Conservation (phyloP, 2,797 vertebrate species). For the Mormyrus hasselquistii region DNA sequence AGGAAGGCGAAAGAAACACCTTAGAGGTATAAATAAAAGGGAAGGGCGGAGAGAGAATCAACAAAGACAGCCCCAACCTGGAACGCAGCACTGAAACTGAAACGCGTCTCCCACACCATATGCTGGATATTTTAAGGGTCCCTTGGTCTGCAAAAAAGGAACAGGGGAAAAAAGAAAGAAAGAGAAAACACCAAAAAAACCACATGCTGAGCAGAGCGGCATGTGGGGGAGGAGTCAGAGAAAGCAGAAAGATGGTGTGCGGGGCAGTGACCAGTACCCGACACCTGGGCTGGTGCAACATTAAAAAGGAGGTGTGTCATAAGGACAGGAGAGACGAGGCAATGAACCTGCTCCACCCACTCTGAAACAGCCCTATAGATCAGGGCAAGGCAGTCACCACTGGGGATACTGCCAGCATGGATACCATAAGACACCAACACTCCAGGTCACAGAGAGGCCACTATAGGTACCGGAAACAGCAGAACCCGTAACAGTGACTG, state of each 20-base stretch:
- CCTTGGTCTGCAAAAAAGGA: background rate
- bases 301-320: background rate
- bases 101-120: background rate
- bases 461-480: background rate
- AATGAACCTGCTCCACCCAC: background rate
- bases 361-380: background rate
- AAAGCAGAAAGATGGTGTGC: background rate
- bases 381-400: background rate
- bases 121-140: constrained; percentile 10
- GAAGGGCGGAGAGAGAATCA: background rate
- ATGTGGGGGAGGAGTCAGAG: background rate
- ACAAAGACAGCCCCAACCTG: background rate
- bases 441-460: background rate
- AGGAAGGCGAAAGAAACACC: background rate
- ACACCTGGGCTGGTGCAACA: background rate
- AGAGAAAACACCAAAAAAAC: background rate
- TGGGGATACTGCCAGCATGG: background rate
- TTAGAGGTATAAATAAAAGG: background rate
- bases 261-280: background rate
- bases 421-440: background rate
- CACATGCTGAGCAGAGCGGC: background rate
- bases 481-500: background rate
- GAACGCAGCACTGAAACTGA: background rate
- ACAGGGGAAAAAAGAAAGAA: background rate
- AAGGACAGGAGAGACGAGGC: background rate